Conservation (phyloP, 2,113 vertebrate genomes). For the Bufo gargarizans region DNA sequence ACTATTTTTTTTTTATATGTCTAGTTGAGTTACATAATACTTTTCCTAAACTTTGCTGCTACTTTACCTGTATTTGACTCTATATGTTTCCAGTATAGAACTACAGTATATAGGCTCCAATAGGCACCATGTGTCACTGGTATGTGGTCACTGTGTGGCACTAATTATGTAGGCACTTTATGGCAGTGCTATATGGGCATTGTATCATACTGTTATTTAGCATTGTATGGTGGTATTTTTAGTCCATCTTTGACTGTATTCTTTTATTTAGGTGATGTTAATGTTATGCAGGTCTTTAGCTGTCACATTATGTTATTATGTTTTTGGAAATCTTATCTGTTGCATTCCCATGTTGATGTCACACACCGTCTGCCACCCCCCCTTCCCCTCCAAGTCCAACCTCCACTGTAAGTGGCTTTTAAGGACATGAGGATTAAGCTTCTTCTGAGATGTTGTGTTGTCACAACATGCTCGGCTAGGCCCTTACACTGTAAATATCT, state of each 20-base stretch:
- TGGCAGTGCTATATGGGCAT: not conserved
- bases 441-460: slow-evolving; percentile 14
- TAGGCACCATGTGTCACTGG: not conserved
- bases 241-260: not conserved
- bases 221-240: not conserved
- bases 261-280: no score
- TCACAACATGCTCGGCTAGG: slow-evolving; percentile 24
- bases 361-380: not conserved
- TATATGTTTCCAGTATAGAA: no score
- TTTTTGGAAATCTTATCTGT: not conserved
- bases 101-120: no score
- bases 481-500: slow-evolving; percentile 4
- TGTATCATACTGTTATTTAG: not conserved
- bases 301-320: not conserved
- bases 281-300: not conserved
- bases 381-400: no score
- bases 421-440: slow-evolving; percentile 29
- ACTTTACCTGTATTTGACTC: no score
- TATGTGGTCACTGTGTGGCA: not conserved
- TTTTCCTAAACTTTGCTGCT: no score
- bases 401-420: slow-evolving; percentile 39
- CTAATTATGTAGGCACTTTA: not conserved
- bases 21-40: no score
- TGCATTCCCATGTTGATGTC: not conserved
- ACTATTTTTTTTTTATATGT: no score